phyloP scores from a whole-genome alignment of 92 coral and sea anemone genomes.

The Chrysogorgia sp. region DNA sequence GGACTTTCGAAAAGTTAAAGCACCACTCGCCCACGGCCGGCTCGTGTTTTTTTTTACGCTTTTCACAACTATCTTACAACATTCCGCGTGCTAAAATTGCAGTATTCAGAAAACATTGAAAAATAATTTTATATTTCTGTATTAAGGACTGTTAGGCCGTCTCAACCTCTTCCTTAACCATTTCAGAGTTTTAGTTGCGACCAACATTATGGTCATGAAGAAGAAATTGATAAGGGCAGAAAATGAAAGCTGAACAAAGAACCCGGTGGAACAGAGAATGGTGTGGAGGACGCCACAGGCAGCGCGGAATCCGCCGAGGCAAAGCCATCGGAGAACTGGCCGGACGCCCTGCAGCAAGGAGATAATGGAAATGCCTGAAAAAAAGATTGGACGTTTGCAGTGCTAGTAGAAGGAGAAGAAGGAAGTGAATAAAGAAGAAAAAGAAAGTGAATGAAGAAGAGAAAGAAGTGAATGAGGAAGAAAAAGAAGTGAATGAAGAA shows the following conservation, averaged over 20 bases:
- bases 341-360: constrained; percentile 8
- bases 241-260: background rate
- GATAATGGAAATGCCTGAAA: constrained; percentile 4
- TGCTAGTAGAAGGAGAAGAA: background rate
- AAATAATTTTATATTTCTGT: no score
- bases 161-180: background rate
- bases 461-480: background rate
- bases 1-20: no score
- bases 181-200: background rate
- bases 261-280: background rate
- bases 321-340: no score
- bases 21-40: no score
- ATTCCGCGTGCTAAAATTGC: no score
- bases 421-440: background rate
- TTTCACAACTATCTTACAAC: no score
- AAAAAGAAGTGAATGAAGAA: constrained; percentile 6
- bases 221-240: background rate
- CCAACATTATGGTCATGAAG: background rate
- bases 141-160: no score
- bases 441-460: no score
- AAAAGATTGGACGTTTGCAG: background rate
- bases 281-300: background rate
- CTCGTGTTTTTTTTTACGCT: no score
- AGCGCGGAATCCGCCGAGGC: background rate
- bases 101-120: no score